These are phyloP conservation scores for Pampusana beccarii DNA, from an alignment of 2,113 vertebrate genomes.

Conservation along the genomic window DNA sequence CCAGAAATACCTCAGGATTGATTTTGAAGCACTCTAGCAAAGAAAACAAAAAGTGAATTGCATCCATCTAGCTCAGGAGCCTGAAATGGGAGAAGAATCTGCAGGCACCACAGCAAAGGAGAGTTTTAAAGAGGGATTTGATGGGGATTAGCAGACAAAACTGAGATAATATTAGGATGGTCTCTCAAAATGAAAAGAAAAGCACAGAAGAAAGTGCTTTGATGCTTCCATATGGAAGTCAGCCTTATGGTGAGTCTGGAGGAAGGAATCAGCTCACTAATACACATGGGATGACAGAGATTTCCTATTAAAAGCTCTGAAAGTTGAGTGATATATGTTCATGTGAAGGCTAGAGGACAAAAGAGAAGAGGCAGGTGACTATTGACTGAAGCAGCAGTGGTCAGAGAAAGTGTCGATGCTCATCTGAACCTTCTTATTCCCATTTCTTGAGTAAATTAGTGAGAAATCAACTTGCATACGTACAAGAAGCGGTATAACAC, in stretches of 20 bases:
- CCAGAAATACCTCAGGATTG: conserved; percentile 34
- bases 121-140: background rate
- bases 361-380: background rate
- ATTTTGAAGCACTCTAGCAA: conserved; percentile 36
- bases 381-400: background rate
- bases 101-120: background rate
- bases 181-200: background rate
- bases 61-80: background rate
- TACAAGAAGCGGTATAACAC: background rate
- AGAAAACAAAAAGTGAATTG: conserved; percentile 31
- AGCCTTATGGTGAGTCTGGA: background rate
- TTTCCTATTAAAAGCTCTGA: background rate
- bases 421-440: background rate
- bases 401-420: background rate
- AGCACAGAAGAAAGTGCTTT: background rate
- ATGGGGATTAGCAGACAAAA: background rate
- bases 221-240: background rate
- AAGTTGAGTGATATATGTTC: background rate
- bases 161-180: background rate
- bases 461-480: background rate
- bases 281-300: background rate
- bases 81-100: background rate
- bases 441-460: background rate
- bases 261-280: background rate
- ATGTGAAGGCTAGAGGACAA: background rate